Base-by-base conservation (phyloP, 2,797 vertebrate genomes). In the Phylloscopus collybita region DNA sequence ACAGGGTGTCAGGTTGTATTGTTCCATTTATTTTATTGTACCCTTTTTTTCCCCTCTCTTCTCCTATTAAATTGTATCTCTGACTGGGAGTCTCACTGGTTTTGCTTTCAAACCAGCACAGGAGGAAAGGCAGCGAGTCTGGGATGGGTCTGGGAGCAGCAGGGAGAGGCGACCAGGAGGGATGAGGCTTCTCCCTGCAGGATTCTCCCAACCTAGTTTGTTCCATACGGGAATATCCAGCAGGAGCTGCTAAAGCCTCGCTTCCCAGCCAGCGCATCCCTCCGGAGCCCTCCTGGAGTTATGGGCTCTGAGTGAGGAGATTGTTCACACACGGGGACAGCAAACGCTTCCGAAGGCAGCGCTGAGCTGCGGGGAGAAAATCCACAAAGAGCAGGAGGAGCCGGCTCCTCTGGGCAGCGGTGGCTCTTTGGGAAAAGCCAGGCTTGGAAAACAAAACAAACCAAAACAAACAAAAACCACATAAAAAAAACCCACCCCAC, bases 61-160 rank as follows among this genome's bases (percentile, higher is more conserved):
- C 8, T 34, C 34, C 34, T 34, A 34, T 34, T 34, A 34, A 34
- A 34, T 34, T 34, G 34, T 34, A 34, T 34, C 34, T 34, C 34
- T 34, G 34, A 34, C 34, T 34, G 34, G 7, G 34, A 34, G 34
- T 34, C 34, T 34, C 34, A 34, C 34, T 34, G 34, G 34, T 34
- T 34, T 34, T 34, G 34, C 34, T 34, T 34, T 34, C 34, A 34
- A 34, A 34, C 34, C 34, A 34, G 34, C 34, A 34, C 34, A 34
- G 34, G 34, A 34, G 34, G 34, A 15, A 62, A 13, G 22, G 22
- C 1, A 66, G 6, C 0, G 2, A 36, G 7, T 1, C 29, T 27
- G 69, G 50, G 57, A 16, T 26, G 80, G 56, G 9, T 50, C 54
- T 47, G 61, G 73, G 60, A 56, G 36, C 45, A 38, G 8, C 76